These are phyloP conservation scores for Argyra leucocephala DNA, from an alignment of 2,888 invertebrate species.

Conservation along the genomic window DNA sequence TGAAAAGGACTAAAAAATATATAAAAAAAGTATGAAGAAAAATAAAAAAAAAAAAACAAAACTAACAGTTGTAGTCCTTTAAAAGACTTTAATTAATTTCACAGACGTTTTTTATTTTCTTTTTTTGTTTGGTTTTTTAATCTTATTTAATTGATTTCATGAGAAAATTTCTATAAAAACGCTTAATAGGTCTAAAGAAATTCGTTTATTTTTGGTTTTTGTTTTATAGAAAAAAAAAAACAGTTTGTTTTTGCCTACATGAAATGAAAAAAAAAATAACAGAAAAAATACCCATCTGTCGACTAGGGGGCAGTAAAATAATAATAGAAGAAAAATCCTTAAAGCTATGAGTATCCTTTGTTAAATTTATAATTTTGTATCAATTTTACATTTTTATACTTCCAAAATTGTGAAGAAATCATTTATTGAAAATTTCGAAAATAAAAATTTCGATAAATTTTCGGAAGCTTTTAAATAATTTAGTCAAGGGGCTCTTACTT, in stretches of 20 bases:
- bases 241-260: not conserved
- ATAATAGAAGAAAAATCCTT: not conserved
- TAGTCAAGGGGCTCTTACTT: no score
- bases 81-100: not conserved
- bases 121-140: not conserved
- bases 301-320: not conserved
- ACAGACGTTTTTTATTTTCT: not conserved
- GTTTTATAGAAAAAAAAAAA: not conserved
- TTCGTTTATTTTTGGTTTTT: not conserved
- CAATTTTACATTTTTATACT: no score
- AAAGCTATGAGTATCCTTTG: not conserved
- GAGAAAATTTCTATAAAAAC: not conserved
- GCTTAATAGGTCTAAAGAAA: not conserved
- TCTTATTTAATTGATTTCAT: constrained; percentile 3
- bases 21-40: not conserved
- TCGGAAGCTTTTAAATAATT: no score
- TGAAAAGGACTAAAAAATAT: not conserved
- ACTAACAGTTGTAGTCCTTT: no score
- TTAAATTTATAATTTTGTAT: no score
- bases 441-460: no score
- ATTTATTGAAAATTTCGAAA: no score
- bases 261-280: not conserved
- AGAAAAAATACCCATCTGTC: not conserved
- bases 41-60: not conserved
- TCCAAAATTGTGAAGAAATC: no score